These are phyloP conservation scores for Tridacna gigas DNA, from an alignment of 2,888 invertebrate genomes.

Conservation along the genomic window DNA sequence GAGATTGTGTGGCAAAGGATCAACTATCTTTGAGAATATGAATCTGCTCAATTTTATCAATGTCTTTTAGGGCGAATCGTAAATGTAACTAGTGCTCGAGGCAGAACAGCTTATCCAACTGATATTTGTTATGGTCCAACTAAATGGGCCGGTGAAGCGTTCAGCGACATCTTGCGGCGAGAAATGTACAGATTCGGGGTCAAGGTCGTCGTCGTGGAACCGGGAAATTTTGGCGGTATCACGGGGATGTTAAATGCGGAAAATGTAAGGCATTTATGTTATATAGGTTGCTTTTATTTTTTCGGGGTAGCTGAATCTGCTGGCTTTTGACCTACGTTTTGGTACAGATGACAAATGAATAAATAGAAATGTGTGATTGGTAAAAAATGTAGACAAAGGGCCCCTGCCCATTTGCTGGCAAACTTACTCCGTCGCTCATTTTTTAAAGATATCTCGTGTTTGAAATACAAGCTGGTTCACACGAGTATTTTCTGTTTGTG, in stretches of 20 bases:
- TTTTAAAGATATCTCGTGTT: too few species aligned
- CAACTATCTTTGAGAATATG: too few species aligned
- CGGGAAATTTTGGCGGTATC: slow-evolving; percentile 65
- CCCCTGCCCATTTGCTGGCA: too few species aligned
- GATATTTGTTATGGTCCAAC: slow-evolving; percentile 61
- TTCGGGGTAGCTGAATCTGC: too few species aligned
- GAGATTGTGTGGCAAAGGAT: too few species aligned
- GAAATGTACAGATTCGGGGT: slow-evolving; percentile 70
- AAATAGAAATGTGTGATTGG: too few species aligned
- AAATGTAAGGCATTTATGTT: slow-evolving; percentile 31
- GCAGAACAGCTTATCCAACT: slow-evolving; percentile 70
- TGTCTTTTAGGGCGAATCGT: slow-evolving; percentile 79
- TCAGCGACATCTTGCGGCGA: slow-evolving; percentile 65
- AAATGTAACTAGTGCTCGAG: slow-evolving; percentile 82
- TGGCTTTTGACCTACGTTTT: too few species aligned
- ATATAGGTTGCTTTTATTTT: too few species aligned
- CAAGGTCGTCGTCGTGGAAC: slow-evolving; percentile 67
- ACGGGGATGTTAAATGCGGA: slow-evolving; percentile 43
- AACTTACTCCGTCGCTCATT: too few species aligned
- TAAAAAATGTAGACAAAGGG: too few species aligned
- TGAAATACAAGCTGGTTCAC: too few species aligned
- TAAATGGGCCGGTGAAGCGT: slow-evolving; percentile 69
- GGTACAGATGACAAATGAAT: background rate
- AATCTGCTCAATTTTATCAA: background rate
- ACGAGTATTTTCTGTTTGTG: too few species aligned